Evolutionary conservation across 1,140 invertebrate genomes (phyloP).

Genomic region (Neuroterus valhalla): DNA sequence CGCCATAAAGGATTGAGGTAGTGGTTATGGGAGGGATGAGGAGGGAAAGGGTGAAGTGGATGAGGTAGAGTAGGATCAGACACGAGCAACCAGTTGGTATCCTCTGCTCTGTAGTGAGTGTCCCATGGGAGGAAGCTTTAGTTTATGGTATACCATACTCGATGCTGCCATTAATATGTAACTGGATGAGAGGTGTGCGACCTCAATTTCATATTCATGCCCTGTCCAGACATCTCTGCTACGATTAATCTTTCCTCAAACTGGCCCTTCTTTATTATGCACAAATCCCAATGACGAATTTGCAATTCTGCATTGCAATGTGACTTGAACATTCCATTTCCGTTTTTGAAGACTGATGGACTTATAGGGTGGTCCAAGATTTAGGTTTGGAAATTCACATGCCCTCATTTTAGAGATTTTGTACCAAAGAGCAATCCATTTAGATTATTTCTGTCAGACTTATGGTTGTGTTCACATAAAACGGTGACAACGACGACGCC

Average conservation of each 20-base stretch:
- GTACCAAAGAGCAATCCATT: too few species aligned
- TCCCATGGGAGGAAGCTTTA: constrained; percentile 55
- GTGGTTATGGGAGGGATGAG: background rate
- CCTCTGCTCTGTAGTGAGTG: constrained; percentile 40
- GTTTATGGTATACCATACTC: constrained; percentile 44
- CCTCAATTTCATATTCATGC: constrained; percentile 52
- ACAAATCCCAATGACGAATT: constrained; percentile 29
- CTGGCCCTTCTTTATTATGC: constrained; percentile 37
- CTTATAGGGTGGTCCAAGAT: too few species aligned
- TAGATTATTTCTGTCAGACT: too few species aligned
- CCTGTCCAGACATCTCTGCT: constrained; percentile 36
- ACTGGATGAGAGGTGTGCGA: constrained; percentile 38
- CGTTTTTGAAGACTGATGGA: too few species aligned
- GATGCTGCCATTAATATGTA: constrained; percentile 54
- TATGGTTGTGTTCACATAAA: too few species aligned
- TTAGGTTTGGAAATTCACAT: too few species aligned
- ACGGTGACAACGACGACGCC: too few species aligned
- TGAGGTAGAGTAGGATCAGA: constrained; percentile 20
- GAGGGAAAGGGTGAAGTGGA: constrained; percentile 29
- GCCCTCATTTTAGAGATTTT: too few species aligned
- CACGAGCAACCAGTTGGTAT: constrained; percentile 33
- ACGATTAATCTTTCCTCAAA: constrained; percentile 46
- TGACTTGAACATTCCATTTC: too few species aligned
- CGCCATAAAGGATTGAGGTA: constrained; percentile 35
- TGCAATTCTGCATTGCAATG: constrained; percentile 43